Conservation (phyloP, 2,888 invertebrate species). For the Neoscelio sp. region DNA sequence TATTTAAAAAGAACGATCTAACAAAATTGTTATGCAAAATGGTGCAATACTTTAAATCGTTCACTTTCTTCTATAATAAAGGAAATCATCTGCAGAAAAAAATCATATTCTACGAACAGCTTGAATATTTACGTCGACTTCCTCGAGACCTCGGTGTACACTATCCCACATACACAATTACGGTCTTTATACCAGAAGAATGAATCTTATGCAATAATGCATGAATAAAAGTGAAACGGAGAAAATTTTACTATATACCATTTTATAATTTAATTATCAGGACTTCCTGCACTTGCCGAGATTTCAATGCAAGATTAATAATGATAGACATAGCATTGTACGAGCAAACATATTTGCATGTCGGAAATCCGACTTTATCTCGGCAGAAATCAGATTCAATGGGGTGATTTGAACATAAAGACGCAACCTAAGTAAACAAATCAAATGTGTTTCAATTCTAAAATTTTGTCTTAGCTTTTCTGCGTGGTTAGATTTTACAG, state of each 20-base stretch:
- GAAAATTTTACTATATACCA: constrained; percentile 34
- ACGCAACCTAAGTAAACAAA: constrained; percentile 7
- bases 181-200: background rate
- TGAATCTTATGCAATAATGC: constrained; percentile 38
- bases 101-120: background rate
- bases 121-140: constrained; percentile 17
- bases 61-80: too few relatives aligned
- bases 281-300: constrained; percentile 51
- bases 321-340: constrained; percentile 49
- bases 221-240: constrained; percentile 63
- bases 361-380: constrained; percentile 55
- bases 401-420: constrained; percentile 20
- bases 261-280: constrained; percentile 63
- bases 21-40: too few relatives aligned
- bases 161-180: constrained; percentile 28
- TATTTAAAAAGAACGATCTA: too few relatives aligned
- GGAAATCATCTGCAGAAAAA: background rate
- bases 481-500: too few relatives aligned
- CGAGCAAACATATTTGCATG: constrained; percentile 49
- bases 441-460: too few relatives aligned
- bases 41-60: too few relatives aligned
- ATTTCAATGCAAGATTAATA: constrained; percentile 56
- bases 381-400: constrained; percentile 26
- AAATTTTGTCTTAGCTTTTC: too few relatives aligned
- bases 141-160: constrained; percentile 18